Conservation (phyloP, 2,888 invertebrate genomes). For the Tineola bisselliella region DNA sequence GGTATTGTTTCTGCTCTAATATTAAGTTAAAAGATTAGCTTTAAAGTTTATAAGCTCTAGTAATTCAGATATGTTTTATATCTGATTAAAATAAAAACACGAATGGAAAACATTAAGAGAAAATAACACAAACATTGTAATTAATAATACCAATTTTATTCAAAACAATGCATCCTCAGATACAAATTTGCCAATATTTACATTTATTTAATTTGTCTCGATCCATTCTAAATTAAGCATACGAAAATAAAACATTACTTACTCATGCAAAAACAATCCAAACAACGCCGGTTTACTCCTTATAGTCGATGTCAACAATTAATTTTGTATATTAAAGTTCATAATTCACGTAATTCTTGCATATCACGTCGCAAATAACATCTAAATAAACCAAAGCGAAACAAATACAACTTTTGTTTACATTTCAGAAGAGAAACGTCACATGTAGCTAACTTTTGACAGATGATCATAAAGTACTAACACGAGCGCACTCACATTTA, state of each 20-base stretch:
- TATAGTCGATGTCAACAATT: conserved; percentile 49
- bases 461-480: conserved; percentile 58
- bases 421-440: conserved; percentile 62
- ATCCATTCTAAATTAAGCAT: conserved; percentile 29
- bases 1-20: not conserved
- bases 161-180: not conserved
- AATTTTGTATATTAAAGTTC: conserved; percentile 57
- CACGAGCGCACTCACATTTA: conserved; percentile 55
- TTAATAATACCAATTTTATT: not conserved
- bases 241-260: conserved; percentile 41
- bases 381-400: conserved; percentile 41
- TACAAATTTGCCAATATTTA: conserved; percentile 25
- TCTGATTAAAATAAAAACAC: no score
- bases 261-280: conserved; percentile 59
- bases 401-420: conserved; percentile 50
- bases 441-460: conserved; percentile 63
- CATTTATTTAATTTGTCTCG: conserved; percentile 32
- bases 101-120: no score
- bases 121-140: no score
- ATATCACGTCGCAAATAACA: conserved; percentile 48
- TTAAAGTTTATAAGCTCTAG: no score
- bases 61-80: no score
- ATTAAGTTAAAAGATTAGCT: not conserved
- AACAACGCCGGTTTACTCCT: conserved; percentile 30
- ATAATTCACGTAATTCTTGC: conserved; percentile 51